Evolutionary conservation across 2,113 vertebrate genomes (phyloP).

Genomic region (Arvicanthis niloticus): DNA sequence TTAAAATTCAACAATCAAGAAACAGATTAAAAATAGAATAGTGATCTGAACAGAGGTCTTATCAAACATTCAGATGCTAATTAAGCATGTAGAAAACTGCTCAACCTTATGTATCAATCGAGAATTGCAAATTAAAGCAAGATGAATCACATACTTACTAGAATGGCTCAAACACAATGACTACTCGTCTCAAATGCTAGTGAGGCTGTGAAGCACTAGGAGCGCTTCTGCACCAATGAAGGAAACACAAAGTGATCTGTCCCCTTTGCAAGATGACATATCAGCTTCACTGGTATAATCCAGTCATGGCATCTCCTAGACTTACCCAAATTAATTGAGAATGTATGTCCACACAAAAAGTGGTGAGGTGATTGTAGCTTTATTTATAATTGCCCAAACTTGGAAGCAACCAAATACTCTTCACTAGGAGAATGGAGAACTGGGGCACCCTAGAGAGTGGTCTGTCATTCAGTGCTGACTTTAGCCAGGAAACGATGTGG

Average conservation of each 20-base stretch:
- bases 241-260: background rate
- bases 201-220: background rate
- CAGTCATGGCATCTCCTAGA: background rate
- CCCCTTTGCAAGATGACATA: background rate
- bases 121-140: background rate
- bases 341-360: background rate
- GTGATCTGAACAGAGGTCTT: background rate
- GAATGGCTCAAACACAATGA: background rate
- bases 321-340: conserved; percentile 14
- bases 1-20: conserved; percentile 39
- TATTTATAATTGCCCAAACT: background rate
- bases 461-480: background rate
- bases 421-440: background rate
- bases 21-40: background rate
- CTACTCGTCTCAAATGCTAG: background rate
- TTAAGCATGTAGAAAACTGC: background rate
- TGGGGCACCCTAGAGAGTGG: background rate
- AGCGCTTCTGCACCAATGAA: background rate
- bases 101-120: background rate
- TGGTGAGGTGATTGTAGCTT: background rate
- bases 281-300: background rate
- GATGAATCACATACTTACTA: no score
- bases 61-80: background rate
- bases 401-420: background rate
- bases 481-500: background rate